Conservation (phyloP, 2,888 invertebrate genomes). For the Caenorhabditis sp. region DNA sequence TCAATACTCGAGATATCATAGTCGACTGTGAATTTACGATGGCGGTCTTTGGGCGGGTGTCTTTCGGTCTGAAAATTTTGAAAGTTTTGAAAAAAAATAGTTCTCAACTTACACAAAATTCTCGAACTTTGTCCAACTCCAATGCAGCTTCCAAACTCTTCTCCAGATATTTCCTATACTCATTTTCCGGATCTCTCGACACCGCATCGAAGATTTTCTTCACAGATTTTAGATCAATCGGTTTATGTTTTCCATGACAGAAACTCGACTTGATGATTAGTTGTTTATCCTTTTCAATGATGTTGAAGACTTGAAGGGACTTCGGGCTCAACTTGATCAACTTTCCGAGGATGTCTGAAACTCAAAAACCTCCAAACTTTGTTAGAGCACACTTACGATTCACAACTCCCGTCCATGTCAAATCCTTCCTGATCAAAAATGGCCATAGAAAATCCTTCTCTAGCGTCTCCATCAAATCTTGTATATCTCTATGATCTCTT, state of each 20-base stretch:
- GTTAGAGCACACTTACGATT: background rate
- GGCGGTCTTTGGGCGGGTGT: background rate
- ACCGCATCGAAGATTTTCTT: background rate
- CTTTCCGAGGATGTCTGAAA: slow-evolving; percentile 16
- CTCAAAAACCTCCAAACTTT: background rate
- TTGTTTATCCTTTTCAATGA: background rate
- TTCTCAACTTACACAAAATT: slow-evolving; percentile 16
- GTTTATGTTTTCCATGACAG: slow-evolving; percentile 14
- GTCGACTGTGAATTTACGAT: background rate
- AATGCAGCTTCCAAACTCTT: slow-evolving; percentile 2
- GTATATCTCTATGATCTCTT: slow-evolving; percentile 6
- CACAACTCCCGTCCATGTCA: background rate
- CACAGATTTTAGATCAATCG: background rate
- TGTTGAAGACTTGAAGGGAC: background rate
- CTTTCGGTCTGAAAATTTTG: slow-evolving; percentile 11
- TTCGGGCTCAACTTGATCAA: slow-evolving; percentile 2
- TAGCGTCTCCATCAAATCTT: slow-evolving; percentile 11
- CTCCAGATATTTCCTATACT: background rate
- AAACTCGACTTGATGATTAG: background rate
- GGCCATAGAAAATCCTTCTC: background rate
- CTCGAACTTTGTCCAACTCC: background rate
- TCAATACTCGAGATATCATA: background rate
- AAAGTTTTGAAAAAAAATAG: background rate
- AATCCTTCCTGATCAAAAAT: background rate
- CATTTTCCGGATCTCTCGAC: slow-evolving; percentile 1